Percentiles rank a stretch among this genome's conserved stretches.
Evolutionary conservation across 2,797 vertebrate genomes (phyloP).

Genomic region (Lagodon rhomboides): DNA sequence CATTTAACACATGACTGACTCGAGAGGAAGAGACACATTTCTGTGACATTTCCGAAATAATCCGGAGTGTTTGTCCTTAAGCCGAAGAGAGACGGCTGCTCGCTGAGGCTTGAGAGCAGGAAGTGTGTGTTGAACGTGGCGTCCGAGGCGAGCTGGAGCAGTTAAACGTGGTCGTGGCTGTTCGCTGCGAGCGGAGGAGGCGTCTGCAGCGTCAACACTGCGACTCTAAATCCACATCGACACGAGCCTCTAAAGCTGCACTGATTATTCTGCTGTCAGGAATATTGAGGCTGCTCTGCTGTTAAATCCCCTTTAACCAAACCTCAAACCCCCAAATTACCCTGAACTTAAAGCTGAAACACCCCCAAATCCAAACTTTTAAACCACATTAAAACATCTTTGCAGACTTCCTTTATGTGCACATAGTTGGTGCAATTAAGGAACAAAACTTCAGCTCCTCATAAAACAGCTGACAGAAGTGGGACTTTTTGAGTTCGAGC

Average conservation of each 20-base stretch:
- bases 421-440: too few species aligned
- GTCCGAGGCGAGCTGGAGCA: neutral
- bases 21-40: neutral
- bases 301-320: too few species aligned
- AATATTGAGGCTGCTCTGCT: neutral
- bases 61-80: neutral
- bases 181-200: slow-evolving; percentile 9
- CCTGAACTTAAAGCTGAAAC: too few species aligned
- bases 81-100: neutral
- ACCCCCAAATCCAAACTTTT: neutral
- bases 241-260: slow-evolving; percentile 13
- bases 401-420: too few species aligned
- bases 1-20: slow-evolving; percentile 21
- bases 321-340: too few species aligned
- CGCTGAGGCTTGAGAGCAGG: slow-evolving; percentile 13
- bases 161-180: slow-evolving; percentile 7
- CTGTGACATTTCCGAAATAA: slow-evolving; percentile 17
- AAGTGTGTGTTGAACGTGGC: neutral
- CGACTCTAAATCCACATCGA: slow-evolving; percentile 38
- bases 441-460: too few species aligned
- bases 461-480: too few species aligned
- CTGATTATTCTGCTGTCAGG: slow-evolving; percentile 34
- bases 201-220: slow-evolving; percentile 13
- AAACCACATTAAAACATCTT: too few species aligned
- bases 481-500: too few species aligned